phyloP scores from a whole-genome alignment of 2,888 invertebrate species.

The Acleris cristana region DNA sequence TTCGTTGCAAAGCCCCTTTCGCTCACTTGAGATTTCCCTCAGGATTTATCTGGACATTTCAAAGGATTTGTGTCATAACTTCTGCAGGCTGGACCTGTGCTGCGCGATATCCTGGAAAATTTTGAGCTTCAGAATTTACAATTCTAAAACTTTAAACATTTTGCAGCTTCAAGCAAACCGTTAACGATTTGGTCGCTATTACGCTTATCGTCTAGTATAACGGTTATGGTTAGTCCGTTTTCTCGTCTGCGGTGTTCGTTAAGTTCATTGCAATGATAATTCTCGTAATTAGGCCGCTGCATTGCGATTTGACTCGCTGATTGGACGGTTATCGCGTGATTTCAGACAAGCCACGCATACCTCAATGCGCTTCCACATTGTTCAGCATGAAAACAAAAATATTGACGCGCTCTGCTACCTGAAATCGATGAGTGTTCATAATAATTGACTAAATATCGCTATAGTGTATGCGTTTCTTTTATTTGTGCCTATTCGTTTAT shows the following conservation, averaged over 20 bases:
- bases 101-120: slow-evolving; percentile 3
- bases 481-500: too few species aligned
- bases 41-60: slow-evolving; percentile 11
- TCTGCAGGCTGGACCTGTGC: slow-evolving; percentile 8
- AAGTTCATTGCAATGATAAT: slow-evolving; percentile 25
- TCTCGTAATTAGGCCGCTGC: slow-evolving; percentile 29
- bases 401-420: slow-evolving; percentile 5
- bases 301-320: slow-evolving; percentile 22
- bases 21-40: slow-evolving; percentile 34
- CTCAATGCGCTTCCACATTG: slow-evolving; percentile 24
- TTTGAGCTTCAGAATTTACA: background rate
- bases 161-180: background rate
- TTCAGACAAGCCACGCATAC: slow-evolving; percentile 45
- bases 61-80: slow-evolving; percentile 34
- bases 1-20: slow-evolving; percentile 20
- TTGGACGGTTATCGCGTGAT: slow-evolving; percentile 45
- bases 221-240: slow-evolving; percentile 23
- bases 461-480: background rate
- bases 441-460: slow-evolving; percentile 1
- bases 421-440: background rate
- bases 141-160: background rate
- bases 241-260: slow-evolving; percentile 14
- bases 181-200: slow-evolving; percentile 10
- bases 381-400: slow-evolving; percentile 6
- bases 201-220: slow-evolving; percentile 19